Evolutionary conservation across 1,140 invertebrate genomes (phyloP).

Genomic region (Polyergus mexicanus): DNA sequence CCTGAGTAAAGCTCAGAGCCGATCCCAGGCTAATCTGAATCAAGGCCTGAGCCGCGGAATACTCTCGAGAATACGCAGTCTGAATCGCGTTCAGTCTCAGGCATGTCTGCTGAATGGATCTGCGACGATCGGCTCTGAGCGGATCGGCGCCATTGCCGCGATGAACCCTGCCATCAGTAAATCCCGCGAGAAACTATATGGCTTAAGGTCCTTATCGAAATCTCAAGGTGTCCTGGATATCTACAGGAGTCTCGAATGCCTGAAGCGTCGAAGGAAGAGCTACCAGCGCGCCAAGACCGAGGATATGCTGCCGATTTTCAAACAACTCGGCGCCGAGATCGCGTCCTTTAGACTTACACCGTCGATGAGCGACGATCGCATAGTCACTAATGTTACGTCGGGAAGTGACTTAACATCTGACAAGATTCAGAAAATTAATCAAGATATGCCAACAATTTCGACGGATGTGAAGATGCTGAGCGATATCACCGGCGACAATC

Average conservation of each 20-base stretch:
- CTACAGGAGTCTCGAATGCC: conserved; percentile 84
- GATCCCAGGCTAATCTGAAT: conserved; percentile 83
- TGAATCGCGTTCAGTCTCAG: conserved; percentile 83
- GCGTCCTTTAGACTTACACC: conserved; percentile 65
- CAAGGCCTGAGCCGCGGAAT: conserved; percentile 79
- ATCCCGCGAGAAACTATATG: conserved; percentile 87
- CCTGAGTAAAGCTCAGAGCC: conserved; percentile 81
- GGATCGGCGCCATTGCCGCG: conserved; percentile 34
- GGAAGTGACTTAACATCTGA: neutral
- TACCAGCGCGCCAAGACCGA: conserved; percentile 79
- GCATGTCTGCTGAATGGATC: conserved; percentile 80
- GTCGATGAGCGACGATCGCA: conserved; percentile 20
- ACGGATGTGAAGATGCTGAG: neutral
- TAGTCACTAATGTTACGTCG: neutral
- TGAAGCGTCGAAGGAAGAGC: conserved; percentile 77
- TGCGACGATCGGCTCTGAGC: neutral
- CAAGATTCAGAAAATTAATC: neutral
- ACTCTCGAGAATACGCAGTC: conserved; percentile 81
- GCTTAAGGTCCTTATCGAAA: conserved; percentile 86
- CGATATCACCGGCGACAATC: neutral
- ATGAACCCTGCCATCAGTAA: conserved; percentile 77
- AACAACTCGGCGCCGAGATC: conserved; percentile 76
- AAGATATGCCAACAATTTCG: neutral
- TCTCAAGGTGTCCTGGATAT: conserved; percentile 88
- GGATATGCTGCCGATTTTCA: conserved; percentile 81